Evolutionary conservation across 2,113 vertebrate species (phyloP).

Genomic region (Sebastes schlegelii): DNA sequence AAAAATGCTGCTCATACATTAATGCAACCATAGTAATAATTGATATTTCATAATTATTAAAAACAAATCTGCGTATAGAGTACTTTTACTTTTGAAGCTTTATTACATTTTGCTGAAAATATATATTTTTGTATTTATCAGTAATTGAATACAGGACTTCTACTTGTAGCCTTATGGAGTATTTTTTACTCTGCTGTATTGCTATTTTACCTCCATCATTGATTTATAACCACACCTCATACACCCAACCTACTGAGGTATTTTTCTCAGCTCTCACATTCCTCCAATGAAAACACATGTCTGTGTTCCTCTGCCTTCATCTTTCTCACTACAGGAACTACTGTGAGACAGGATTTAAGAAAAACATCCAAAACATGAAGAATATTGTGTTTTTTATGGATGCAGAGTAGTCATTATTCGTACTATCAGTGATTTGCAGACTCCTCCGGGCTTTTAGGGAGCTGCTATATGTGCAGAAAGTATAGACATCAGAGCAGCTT

Average conservation of each 20-base stretch:
- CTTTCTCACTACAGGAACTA: not conserved
- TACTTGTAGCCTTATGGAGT: not conserved
- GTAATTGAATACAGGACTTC: not conserved
- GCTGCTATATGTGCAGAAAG: conserved; percentile 29
- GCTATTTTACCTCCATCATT: not conserved
- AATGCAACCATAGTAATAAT: not conserved
- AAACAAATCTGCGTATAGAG: not conserved
- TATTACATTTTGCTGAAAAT: not conserved
- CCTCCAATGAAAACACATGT: not conserved
- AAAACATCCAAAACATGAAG: not conserved
- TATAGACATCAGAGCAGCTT: conserved; percentile 18
- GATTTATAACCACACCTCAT: not conserved
- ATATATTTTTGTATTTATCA: not conserved
- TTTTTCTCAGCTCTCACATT: not conserved
- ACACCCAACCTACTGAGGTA: not conserved
- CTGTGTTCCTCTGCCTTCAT: not conserved
- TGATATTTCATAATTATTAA: not conserved
- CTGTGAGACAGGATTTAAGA: not conserved
- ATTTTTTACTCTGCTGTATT: not conserved
- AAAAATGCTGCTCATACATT: not conserved
- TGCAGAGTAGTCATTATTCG: not conserved
- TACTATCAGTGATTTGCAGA: conserved; percentile 27
- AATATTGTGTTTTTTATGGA: not conserved
- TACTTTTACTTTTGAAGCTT: not conserved
- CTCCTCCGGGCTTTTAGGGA: conserved; percentile 17